These are phyloP conservation scores for Liparis tanakae DNA, from an alignment of 2,797 vertebrate species.

Conservation along the genomic window DNA sequence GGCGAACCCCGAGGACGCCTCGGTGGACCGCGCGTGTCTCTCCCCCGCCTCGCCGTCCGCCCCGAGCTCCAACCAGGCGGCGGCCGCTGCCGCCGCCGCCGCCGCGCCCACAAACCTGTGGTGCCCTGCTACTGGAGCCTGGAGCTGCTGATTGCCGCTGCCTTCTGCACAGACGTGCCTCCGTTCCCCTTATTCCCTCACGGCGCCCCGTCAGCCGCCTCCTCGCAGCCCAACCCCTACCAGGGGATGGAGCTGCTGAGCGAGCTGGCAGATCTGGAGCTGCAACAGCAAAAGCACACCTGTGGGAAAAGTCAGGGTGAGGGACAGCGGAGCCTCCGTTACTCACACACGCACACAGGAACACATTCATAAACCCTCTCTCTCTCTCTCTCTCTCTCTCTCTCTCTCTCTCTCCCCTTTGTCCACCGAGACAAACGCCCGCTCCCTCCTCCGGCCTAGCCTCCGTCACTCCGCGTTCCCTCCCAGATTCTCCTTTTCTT, in stretches of 20 bases:
- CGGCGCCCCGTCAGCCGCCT: constrained; percentile 56
- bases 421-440: constrained; percentile 65
- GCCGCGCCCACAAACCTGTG: constrained; percentile 65
- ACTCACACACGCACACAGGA: constrained; percentile 29
- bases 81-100: too few relatives aligned
- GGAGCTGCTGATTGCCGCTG: constrained; percentile 91
- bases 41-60: constrained; percentile 50
- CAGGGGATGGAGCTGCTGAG: constrained; percentile 95
- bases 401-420: constrained; percentile 37
- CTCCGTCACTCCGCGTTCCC: constrained; percentile 56
- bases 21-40: constrained; percentile 60
- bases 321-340: constrained; percentile 38
- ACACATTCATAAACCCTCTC: constrained; percentile 37
- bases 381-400: constrained; percentile 44
- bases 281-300: constrained; percentile 79
- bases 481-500: constrained; percentile 59
- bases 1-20: constrained; percentile 40
- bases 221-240: constrained; percentile 74
- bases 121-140: constrained; percentile 86
- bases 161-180: constrained; percentile 85
- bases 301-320: constrained; percentile 81
- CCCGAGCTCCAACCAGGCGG: constrained; percentile 15
- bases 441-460: constrained; percentile 63
- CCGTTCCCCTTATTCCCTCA: constrained; percentile 77
- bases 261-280: constrained; percentile 93